Conservation (phyloP, 2,113 vertebrate species). For the Scortum barcoo region DNA sequence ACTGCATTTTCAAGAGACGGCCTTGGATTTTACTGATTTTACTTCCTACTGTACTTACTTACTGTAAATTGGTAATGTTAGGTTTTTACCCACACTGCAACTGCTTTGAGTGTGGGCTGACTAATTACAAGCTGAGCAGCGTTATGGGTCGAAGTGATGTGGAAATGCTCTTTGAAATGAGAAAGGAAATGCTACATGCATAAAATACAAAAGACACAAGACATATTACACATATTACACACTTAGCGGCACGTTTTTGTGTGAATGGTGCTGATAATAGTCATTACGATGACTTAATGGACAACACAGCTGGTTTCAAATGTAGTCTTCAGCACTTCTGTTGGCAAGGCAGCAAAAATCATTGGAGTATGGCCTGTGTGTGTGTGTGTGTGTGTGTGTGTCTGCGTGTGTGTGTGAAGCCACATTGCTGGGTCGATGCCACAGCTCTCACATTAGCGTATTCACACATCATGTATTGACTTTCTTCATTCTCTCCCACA, state of each 20-base stretch:
- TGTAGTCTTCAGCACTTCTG: slow-evolving; percentile 18
- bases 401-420: slow-evolving; percentile 2
- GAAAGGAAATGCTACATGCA: not conserved
- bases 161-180: not conserved
- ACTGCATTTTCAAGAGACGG: not conserved
- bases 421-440: slow-evolving; percentile 26
- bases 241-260: not conserved
- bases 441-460: not conserved
- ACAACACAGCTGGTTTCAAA: not conserved
- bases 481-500: not conserved
- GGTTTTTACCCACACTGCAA: not conserved
- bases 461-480: slow-evolving; percentile 9
- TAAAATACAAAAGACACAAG: not conserved
- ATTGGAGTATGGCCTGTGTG: not conserved
- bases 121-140: slow-evolving; percentile 5
- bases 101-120: slow-evolving; percentile 8
- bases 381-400: slow-evolving; percentile 18
- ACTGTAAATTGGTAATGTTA: not conserved
- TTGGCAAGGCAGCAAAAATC: slow-evolving; percentile 6
- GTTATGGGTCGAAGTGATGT: not conserved
- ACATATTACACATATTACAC: not conserved
- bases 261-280: slow-evolving; percentile 4
- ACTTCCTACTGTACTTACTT: too few relatives aligned
- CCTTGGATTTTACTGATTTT: not conserved
- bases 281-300: not conserved